phyloP scores from a whole-genome alignment of 2,797 vertebrate genomes.

The Erithacus rubecula region DNA sequence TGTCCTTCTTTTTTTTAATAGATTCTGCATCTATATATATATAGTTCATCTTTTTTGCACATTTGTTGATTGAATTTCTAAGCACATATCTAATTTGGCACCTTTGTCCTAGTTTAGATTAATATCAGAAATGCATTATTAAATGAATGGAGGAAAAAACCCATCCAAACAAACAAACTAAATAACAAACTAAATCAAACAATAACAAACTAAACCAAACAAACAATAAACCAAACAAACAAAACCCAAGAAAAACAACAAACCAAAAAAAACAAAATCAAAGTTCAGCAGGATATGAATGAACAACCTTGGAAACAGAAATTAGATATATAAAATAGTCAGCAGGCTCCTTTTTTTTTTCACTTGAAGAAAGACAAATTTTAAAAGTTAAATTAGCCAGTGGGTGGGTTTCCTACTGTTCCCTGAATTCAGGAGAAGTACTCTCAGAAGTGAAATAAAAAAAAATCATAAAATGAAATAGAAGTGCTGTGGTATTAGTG shows the following conservation, averaged over 20 bases:
- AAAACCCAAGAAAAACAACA: neutral
- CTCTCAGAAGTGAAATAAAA: slow-evolving; percentile 36
- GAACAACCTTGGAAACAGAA: slow-evolving; percentile 4
- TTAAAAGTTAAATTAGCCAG: slow-evolving; percentile 15
- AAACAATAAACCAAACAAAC: neutral
- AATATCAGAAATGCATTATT: neutral
- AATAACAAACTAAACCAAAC: neutral
- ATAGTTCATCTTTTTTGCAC: neutral
- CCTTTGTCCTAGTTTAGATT: neutral
- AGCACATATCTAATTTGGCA: neutral
- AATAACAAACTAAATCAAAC: neutral
- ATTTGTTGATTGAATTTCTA: neutral
- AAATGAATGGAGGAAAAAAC: neutral
- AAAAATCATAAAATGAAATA: slow-evolving; percentile 30
- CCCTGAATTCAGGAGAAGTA: neutral
- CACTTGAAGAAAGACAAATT: slow-evolving; percentile 1
- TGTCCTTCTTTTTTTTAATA: neutral
- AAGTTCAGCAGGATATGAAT: neutral
- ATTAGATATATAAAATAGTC: neutral
- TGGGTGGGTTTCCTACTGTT: slow-evolving; percentile 29
- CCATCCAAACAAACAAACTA: neutral
- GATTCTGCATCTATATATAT: neutral
- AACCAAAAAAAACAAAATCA: neutral
- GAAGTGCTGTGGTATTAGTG: slow-evolving; percentile 24
- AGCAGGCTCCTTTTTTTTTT: neutral